Evolutionary conservation across 2,797 vertebrate genomes (phyloP).

Genomic region (Percopsis omiscomaycus): DNA sequence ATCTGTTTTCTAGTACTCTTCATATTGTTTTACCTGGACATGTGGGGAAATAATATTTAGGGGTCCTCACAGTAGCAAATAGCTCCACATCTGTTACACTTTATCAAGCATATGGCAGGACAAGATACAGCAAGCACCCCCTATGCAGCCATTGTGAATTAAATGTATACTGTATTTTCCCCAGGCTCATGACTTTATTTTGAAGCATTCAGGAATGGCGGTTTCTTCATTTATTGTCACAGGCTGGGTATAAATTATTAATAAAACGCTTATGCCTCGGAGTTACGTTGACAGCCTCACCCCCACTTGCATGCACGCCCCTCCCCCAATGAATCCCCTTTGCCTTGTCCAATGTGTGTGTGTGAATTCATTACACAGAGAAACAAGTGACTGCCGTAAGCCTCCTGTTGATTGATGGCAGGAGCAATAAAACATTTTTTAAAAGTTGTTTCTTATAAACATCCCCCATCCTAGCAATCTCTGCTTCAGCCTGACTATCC

Average conservation of each 20-base stretch:
- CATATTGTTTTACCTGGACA: constrained; percentile 22
- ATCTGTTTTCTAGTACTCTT: constrained; percentile 4
- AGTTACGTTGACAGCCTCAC: constrained; percentile 19
- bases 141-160: constrained; percentile 14
- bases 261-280: constrained; percentile 11
- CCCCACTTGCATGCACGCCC: background rate
- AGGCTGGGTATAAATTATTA: constrained; percentile 12
- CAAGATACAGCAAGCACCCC: background rate
- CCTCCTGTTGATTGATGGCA: constrained; percentile 49
- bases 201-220: background rate
- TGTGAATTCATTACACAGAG: constrained; percentile 48
- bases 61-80: constrained; percentile 28
- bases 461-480: background rate
- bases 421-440: constrained; percentile 43
- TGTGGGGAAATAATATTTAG: constrained; percentile 28
- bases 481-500: constrained; percentile 28
- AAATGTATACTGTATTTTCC: constrained; percentile 15
- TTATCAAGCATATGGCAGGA: constrained; percentile 32
- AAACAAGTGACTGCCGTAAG: constrained; percentile 14
- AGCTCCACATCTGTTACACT: constrained; percentile 33
- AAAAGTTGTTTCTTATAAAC: constrained; percentile 16
- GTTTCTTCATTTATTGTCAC: constrained; percentile 1
- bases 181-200: constrained; percentile 2
- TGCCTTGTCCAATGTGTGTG: constrained; percentile 20
- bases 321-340: constrained; percentile 7